phyloP scores from a whole-genome alignment of 1,140 invertebrate genomes.

The Bombus waltoni region DNA sequence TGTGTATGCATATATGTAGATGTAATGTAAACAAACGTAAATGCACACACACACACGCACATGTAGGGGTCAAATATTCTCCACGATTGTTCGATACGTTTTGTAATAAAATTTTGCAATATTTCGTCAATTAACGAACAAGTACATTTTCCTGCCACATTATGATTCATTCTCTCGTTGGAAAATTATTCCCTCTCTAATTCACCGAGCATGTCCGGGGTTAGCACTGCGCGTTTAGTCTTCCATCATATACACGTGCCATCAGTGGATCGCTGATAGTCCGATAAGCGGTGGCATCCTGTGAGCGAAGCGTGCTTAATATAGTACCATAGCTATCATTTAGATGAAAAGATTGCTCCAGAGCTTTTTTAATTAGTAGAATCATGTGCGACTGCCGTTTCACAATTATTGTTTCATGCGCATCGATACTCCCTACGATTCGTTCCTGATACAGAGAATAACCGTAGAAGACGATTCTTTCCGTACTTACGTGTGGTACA shows the following conservation, averaged over 20 bases:
- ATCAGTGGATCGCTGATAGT: slow-evolving; percentile 57
- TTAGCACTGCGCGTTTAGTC: slow-evolving; percentile 43
- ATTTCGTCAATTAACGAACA: not conserved
- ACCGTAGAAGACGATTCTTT: not conserved
- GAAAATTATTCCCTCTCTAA: slow-evolving; percentile 41
- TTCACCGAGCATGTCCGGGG: slow-evolving; percentile 49
- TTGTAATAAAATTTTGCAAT: not conserved
- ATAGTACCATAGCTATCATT: slow-evolving; percentile 52
- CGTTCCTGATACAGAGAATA: not conserved
- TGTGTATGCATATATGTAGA: not conserved
- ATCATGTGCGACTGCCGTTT: slow-evolving; percentile 14
- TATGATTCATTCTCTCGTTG: slow-evolving; percentile 18
- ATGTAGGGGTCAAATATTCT: not conserved
- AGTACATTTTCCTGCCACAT: slow-evolving; percentile 20
- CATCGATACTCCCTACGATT: not conserved
- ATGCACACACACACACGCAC: too few relatives aligned
- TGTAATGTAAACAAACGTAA: not conserved
- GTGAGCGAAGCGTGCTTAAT: slow-evolving; percentile 58
- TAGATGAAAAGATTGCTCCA: slow-evolving; percentile 68
- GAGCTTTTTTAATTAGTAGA: slow-evolving; percentile 60
- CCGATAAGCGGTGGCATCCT: slow-evolving; percentile 73
- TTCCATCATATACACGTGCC: slow-evolving; percentile 51
- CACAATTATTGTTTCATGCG: slow-evolving; percentile 11
- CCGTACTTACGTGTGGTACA: not conserved
- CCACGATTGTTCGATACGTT: not conserved